These are phyloP conservation scores for Alligator mississippiensis DNA, from an alignment of 2,113 vertebrate genomes.

Conservation along the genomic window DNA sequence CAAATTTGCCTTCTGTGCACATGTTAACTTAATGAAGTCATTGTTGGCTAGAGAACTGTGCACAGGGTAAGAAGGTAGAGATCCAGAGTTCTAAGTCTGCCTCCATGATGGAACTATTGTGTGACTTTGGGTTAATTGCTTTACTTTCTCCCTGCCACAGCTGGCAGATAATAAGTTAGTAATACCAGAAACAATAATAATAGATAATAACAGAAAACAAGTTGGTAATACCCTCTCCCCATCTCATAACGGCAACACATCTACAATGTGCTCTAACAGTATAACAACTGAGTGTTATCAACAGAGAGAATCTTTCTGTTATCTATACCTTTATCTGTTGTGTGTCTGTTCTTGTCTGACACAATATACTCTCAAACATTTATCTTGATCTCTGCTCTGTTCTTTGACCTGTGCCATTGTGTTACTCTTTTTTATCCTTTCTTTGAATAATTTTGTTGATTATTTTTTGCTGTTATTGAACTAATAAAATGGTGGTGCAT, in stretches of 20 bases:
- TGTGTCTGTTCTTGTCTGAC: neutral
- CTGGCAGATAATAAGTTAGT: too few species aligned
- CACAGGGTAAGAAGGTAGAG: neutral
- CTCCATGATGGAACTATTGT: neutral
- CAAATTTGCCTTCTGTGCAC: neutral
- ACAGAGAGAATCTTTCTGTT: neutral
- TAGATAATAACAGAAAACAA: too few species aligned
- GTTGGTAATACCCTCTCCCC: too few species aligned
- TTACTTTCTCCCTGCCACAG: neutral
- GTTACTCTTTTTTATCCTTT: neutral
- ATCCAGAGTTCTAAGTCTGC: neutral
- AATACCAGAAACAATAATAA: too few species aligned
- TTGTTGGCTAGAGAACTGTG: neutral
- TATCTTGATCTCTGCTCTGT: neutral
- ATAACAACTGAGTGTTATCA: conserved; percentile 18
- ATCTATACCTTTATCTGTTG: neutral
- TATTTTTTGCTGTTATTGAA: neutral
- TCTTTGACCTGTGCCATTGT: neutral
- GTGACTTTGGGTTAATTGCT: neutral
- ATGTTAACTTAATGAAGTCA: conserved; percentile 10
- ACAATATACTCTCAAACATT: neutral
- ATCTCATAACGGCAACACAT: too few species aligned
- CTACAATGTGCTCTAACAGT: neutral
- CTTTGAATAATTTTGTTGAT: neutral
- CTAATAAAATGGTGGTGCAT: neutral